These are phyloP conservation scores for Pteromalus puparum DNA, from an alignment of 1,140 invertebrate genomes.

Conservation along the genomic window DNA sequence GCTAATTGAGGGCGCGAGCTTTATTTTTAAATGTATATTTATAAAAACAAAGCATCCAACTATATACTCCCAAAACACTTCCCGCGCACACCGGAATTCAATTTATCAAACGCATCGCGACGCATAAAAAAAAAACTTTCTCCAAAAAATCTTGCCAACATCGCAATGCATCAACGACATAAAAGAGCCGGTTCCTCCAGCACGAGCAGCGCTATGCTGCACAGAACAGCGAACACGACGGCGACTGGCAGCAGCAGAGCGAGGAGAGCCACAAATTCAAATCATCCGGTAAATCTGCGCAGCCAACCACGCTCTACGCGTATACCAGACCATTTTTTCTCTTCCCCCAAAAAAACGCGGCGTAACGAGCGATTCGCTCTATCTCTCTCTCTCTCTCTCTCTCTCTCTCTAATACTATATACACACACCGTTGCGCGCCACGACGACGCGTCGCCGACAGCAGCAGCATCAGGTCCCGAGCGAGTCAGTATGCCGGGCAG, in stretches of 20 bases:
- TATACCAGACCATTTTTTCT: not conserved
- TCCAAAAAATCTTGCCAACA: not conserved
- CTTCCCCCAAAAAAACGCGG: not conserved
- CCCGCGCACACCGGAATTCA: not conserved
- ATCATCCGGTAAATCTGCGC: not conserved
- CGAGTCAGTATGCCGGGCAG: not conserved
- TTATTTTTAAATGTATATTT: too few relatives aligned
- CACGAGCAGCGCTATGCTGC: too few relatives aligned
- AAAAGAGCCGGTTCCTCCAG: not conserved
- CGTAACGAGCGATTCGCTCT: slow-evolving; percentile 11
- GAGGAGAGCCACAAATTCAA: not conserved
- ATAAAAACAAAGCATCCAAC: too few relatives aligned
- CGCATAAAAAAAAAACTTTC: not conserved
- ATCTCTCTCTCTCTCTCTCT: not conserved
- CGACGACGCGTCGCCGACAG: slow-evolving; percentile 18
- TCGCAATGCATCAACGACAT: not conserved
- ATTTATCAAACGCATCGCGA: not conserved
- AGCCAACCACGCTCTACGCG: not conserved
- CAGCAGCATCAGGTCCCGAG: too few relatives aligned
- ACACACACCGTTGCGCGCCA: not conserved
- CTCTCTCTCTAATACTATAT: not conserved
- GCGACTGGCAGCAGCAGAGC: too few relatives aligned
- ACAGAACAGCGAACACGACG: not conserved
- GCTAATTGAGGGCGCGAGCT: too few relatives aligned
- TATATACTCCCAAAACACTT: too few relatives aligned